These are phyloP conservation scores for Thera britannica DNA, from an alignment of 2,888 invertebrate species.

Conservation along the genomic window DNA sequence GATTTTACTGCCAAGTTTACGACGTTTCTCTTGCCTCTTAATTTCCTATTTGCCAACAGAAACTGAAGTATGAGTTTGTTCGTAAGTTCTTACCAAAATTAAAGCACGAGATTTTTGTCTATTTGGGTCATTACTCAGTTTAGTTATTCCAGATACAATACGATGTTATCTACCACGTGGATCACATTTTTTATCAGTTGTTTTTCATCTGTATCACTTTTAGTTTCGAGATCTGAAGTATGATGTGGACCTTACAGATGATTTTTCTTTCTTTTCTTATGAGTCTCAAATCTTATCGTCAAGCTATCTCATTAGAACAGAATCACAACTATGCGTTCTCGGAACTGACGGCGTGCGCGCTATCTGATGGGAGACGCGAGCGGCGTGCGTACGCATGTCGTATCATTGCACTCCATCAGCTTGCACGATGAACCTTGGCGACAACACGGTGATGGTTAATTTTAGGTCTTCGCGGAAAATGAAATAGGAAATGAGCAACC, in stretches of 20 bases:
- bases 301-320: constrained; percentile 30
- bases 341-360: constrained; percentile 47
- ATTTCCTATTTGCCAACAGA: constrained; percentile 12
- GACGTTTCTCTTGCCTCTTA: constrained; percentile 15
- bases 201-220: not conserved
- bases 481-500: constrained; percentile 1
- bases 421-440: constrained; percentile 42
- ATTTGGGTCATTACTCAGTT: not conserved
- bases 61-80: not conserved
- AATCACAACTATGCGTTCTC: constrained; percentile 31
- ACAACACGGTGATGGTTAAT: constrained; percentile 22
- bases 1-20: constrained; percentile 21
- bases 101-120: not conserved
- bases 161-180: not conserved
- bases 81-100: not conserved
- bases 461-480: constrained; percentile 15
- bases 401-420: constrained; percentile 53
- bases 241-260: not conserved
- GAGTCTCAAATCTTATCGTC: constrained; percentile 8
- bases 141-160: not conserved
- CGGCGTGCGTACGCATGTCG: constrained; percentile 61
- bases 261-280: not conserved
- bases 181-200: not conserved
- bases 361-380: constrained; percentile 66
- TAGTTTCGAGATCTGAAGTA: not conserved